Conservation (phyloP, 2,797 vertebrate genomes). For the Trematomus bernacchii region DNA sequence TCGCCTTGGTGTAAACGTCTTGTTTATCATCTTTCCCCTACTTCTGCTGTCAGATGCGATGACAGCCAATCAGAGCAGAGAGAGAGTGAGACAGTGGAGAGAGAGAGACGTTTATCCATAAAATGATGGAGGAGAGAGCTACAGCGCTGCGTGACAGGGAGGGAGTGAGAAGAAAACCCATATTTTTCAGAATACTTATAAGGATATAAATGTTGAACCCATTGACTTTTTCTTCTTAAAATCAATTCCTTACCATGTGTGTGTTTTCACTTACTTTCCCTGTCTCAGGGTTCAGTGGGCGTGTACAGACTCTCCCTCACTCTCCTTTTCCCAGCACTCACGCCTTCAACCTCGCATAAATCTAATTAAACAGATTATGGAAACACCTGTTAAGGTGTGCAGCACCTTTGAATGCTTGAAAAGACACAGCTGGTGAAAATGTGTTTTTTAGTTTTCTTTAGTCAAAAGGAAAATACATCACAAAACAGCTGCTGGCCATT, state of each 20-base stretch:
- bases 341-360: background rate
- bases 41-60: constrained; percentile 65
- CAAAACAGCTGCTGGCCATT: too few species aligned
- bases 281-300: background rate
- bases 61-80: constrained; percentile 59
- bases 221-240: background rate
- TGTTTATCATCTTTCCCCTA: constrained; percentile 61
- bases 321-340: background rate
- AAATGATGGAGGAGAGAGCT: background rate
- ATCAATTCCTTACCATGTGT: background rate
- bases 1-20: constrained; percentile 60
- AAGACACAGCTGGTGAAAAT: background rate
- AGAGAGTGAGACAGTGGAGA: background rate
- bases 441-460: background rate
- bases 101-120: background rate
- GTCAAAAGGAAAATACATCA: too few species aligned
- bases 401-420: background rate
- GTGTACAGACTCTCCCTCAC: background rate
- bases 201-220: background rate
- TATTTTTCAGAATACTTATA: background rate
- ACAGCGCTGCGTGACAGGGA: background rate
- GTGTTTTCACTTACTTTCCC: background rate
- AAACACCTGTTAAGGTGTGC: constrained; percentile 8
- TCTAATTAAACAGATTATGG: background rate
- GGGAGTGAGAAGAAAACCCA: background rate